Conservation (phyloP, 2,797 vertebrate genomes). For the Cyclopterus lumpus region DNA sequence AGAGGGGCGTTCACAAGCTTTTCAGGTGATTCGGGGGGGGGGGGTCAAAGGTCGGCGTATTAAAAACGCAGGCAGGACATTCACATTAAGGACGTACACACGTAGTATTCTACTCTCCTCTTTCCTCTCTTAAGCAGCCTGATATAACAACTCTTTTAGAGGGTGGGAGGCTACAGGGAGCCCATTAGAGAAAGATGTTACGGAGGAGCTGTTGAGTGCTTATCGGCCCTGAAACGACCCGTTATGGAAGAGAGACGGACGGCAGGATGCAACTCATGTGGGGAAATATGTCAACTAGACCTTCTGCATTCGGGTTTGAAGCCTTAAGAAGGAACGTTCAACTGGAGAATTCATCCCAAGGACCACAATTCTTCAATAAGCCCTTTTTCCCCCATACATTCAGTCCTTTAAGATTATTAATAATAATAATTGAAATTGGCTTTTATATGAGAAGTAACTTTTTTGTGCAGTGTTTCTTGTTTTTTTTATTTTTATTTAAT, state of each 20-base stretch:
- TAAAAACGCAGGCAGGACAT: background rate
- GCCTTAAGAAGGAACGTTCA: constrained; percentile 12
- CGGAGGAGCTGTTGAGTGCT: constrained; percentile 20
- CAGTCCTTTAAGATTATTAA: too few relatives aligned
- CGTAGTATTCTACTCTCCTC: background rate
- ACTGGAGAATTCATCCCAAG: constrained; percentile 23
- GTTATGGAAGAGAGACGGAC: background rate
- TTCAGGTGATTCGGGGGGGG: too few relatives aligned
- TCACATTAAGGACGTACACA: background rate
- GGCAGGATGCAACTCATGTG: background rate
- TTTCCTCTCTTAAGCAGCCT: background rate
- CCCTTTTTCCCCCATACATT: background rate
- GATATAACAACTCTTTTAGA: background rate
- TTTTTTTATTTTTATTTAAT: constrained; percentile 12
- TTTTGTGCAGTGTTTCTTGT: background rate
- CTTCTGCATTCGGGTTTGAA: constrained; percentile 17
- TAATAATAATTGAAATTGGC: constrained; percentile 19
- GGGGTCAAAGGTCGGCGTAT: background rate
- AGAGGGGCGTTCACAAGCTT: background rate
- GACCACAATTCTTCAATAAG: background rate
- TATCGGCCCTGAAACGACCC: constrained; percentile 2
- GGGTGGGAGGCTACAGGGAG: background rate
- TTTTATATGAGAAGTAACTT: too few relatives aligned
- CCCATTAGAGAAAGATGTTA: constrained; percentile 27
- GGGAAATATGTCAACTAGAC: constrained; percentile 15